These are phyloP conservation scores for Dynastes grantii DNA, from an alignment of 2,888 invertebrate genomes.

Conservation along the genomic window DNA sequence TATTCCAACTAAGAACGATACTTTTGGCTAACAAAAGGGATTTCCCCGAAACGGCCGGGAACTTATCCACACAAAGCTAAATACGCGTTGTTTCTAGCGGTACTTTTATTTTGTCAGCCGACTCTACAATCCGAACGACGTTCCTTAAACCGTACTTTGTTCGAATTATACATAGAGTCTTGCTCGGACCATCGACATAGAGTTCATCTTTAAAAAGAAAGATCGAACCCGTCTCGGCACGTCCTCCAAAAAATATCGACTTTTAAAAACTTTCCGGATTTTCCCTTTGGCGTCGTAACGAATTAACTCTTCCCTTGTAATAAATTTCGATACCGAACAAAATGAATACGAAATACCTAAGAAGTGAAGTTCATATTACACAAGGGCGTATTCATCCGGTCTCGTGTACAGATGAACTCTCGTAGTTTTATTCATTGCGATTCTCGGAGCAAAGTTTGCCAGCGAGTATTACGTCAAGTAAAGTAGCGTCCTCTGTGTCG, in stretches of 20 bases:
- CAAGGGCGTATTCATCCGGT: conserved; percentile 26
- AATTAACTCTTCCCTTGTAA: conserved; percentile 24
- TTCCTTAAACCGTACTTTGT: no score
- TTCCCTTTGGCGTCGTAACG: conserved; percentile 23
- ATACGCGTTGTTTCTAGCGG: no score
- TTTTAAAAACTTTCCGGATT: conserved; percentile 1
- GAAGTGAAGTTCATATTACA: conserved; percentile 28
- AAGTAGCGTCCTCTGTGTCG: conserved; percentile 29
- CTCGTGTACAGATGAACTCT: conserved; percentile 7
- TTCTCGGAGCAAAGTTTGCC: conserved; percentile 29
- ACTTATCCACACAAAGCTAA: no score
- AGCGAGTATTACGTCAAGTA: not conserved
- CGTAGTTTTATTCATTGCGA: conserved; percentile 36
- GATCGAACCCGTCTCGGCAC: no score
- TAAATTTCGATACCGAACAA: conserved; percentile 30
- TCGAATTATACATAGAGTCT: no score
- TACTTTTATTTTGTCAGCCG: no score
- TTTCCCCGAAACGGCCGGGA: no score
- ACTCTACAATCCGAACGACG: no score
- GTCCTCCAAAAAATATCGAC: not conserved
- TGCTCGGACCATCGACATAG: no score
- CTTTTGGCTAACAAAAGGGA: no score
- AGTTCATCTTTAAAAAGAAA: no score
- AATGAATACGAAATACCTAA: conserved; percentile 38
- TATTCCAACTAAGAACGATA: no score